Conservation (phyloP, 2,797 vertebrate species). For the Schizopygopsis pylzovi region DNA sequence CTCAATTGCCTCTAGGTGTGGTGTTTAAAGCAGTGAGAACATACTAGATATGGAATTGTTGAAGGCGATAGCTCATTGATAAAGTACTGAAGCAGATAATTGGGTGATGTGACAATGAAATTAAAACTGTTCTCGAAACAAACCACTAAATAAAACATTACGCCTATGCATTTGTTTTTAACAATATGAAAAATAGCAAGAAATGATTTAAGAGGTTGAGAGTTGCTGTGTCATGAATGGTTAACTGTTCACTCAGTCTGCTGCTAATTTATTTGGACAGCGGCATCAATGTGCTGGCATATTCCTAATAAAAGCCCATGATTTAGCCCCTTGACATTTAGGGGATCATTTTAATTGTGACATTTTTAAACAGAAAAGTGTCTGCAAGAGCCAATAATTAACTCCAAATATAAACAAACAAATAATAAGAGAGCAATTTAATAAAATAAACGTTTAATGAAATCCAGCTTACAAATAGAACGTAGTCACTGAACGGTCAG, state of each 20-base stretch:
- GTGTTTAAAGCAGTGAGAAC: conserved; percentile 1
- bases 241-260: background rate
- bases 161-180: background rate
- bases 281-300: conserved; percentile 5
- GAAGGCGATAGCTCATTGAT: background rate
- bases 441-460: background rate
- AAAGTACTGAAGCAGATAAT: background rate
- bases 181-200: background rate
- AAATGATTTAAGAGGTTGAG: background rate
- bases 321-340: conserved; percentile 22
- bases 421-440: conserved; percentile 31
- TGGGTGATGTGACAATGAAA: background rate
- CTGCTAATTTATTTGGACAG: too few relatives aligned
- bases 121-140: background rate
- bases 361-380: conserved; percentile 9
- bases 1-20: conserved; percentile 7
- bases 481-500: conserved; percentile 6
- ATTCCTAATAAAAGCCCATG: conserved; percentile 4
- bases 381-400: background rate
- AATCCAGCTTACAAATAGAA: conserved; percentile 17
- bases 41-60: background rate
- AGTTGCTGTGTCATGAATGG: background rate
- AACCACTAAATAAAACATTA: background rate
- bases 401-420: conserved; percentile 18
- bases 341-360: background rate